These are phyloP conservation scores for Deroplatys truncata DNA, from an alignment of 2,888 invertebrate genomes.

Conservation along the genomic window DNA sequence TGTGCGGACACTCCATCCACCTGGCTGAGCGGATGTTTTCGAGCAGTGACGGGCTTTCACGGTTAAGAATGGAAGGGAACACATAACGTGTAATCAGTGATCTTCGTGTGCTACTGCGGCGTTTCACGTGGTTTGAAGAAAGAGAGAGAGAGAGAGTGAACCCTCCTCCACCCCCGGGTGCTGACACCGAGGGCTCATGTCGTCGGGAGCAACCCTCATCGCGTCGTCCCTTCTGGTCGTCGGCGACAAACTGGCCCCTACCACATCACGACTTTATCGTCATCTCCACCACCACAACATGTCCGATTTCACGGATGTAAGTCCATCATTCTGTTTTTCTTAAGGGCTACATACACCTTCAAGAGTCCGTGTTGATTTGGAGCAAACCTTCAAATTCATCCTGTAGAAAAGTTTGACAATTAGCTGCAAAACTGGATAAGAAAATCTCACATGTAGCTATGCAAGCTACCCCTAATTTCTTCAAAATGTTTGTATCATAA, in stretches of 20 bases:
- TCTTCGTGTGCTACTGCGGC: neutral
- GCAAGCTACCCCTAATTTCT: no score
- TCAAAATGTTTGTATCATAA: no score
- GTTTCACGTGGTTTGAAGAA: neutral
- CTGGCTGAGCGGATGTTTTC: neutral
- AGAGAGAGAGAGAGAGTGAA: neutral
- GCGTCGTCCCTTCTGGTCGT: conserved; percentile 3
- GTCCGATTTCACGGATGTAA: conserved; percentile 29
- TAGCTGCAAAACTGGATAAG: no score
- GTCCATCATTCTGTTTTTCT: neutral
- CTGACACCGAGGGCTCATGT: neutral
- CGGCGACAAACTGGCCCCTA: conserved; percentile 2
- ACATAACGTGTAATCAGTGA: neutral
- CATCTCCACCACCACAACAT: conserved; percentile 18
- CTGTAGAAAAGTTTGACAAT: no score
- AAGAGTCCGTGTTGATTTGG: no score
- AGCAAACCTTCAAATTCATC: no score
- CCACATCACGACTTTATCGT: neutral
- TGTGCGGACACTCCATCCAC: neutral
- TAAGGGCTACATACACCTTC: no score
- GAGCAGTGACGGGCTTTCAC: neutral
- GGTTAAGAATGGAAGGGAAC: neutral
- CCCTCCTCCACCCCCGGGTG: neutral
- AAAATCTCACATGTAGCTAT: no score
- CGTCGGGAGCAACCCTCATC: neutral